phyloP scores from a whole-genome alignment of 2,888 invertebrate species.

The Drosophila antonietae region DNA sequence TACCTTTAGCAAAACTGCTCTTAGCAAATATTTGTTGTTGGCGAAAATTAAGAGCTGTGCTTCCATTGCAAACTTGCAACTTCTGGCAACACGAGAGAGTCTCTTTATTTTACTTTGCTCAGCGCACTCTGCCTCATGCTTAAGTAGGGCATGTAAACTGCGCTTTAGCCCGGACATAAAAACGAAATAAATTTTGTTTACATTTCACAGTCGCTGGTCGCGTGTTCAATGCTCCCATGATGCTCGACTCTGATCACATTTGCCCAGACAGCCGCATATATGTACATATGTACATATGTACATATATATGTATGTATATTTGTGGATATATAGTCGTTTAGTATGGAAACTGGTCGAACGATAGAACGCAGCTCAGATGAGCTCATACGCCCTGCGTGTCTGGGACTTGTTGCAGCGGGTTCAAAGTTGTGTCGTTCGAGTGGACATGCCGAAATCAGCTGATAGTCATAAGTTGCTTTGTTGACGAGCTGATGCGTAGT shows the following conservation, averaged over 20 bases:
- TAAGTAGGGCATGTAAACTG: conserved; percentile 72
- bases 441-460: conserved; percentile 59
- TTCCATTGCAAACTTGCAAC: conserved; percentile 12
- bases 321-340: conserved; percentile 23
- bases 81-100: conserved; percentile 14
- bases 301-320: conserved; percentile 3
- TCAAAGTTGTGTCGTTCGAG: conserved; percentile 21
- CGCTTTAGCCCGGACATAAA: conserved; percentile 47
- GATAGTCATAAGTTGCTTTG: conserved; percentile 34
- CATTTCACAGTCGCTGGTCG: conserved; percentile 64
- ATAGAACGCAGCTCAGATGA: conserved; percentile 55
- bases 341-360: conserved; percentile 32
- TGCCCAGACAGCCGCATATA: conserved; percentile 17
- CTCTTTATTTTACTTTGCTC: conserved; percentile 2
- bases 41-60: not conserved
- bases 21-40: conserved; percentile 3
- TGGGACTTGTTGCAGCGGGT: conserved; percentile 5
- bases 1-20: not conserved
- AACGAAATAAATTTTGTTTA: conserved; percentile 51
- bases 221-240: conserved; percentile 63
- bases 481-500: conserved; percentile 19
- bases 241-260: conserved; percentile 26
- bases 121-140: not conserved
- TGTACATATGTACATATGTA: not conserved
- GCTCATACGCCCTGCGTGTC: conserved; percentile 46